Conservation (phyloP, 2,888 invertebrate genomes). For the Aethes cnicana region DNA sequence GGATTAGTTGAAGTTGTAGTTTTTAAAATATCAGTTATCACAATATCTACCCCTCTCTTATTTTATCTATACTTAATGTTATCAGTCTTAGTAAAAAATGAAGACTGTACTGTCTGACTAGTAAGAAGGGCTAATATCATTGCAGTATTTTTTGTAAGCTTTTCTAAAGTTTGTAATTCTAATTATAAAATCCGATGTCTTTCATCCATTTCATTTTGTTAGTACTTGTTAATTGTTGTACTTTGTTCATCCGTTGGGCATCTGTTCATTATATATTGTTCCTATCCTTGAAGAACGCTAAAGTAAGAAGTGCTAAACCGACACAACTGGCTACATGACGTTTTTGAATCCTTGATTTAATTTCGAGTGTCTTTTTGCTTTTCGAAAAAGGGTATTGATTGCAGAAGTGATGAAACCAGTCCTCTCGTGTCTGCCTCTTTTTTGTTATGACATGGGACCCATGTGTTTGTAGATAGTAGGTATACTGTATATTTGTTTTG, state of each 20-base stretch:
- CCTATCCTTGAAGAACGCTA: neutral
- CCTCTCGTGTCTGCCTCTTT: slow-evolving; percentile 3
- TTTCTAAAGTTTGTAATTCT: neutral
- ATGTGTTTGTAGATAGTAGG: too few species aligned
- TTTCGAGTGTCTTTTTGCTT: slow-evolving; percentile 7
- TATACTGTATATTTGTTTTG: too few species aligned
- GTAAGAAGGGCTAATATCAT: neutral
- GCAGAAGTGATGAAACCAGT: slow-evolving; percentile 10
- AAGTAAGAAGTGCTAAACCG: slow-evolving; percentile 1
- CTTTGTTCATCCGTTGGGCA: too few species aligned
- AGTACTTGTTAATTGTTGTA: too few species aligned
- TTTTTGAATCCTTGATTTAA: slow-evolving; percentile 8
- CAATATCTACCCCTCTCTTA: neutral
- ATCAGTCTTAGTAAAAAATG: neutral
- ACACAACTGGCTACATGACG: slow-evolving; percentile 19
- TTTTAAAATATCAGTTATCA: neutral
- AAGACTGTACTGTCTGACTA: neutral
- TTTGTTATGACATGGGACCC: neutral
- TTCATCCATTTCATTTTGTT: too few species aligned
- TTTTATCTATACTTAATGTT: neutral
- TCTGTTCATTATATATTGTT: neutral
- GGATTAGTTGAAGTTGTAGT: neutral
- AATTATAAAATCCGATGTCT: too few species aligned
- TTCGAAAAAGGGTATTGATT: slow-evolving; percentile 13
- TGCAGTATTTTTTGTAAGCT: neutral